Conservation (phyloP, 2,888 invertebrate genomes). For the Terebella lapidaria region DNA sequence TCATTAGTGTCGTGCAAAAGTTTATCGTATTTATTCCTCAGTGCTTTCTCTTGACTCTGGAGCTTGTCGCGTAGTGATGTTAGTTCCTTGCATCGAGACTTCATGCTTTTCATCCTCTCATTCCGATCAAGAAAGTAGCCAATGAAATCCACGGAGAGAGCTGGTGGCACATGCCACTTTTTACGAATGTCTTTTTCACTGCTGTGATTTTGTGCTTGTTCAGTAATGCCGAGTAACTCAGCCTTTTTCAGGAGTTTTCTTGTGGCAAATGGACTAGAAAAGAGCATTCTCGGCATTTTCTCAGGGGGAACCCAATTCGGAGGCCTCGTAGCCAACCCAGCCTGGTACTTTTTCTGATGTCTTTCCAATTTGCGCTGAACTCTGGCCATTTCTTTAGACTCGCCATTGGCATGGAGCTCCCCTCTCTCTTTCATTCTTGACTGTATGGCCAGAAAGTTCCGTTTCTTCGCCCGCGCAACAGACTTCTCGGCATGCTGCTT, state of each 20-base stretch:
- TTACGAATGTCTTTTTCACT: slow-evolving; percentile 68
- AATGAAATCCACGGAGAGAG: slow-evolving; percentile 90
- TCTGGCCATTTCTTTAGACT: no score
- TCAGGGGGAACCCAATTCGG: slow-evolving; percentile 88
- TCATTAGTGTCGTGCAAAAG: no score
- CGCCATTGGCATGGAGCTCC: no score
- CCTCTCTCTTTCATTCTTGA: slow-evolving; percentile 64
- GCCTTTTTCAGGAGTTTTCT: slow-evolving; percentile 70
- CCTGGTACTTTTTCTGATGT: slow-evolving; percentile 75
- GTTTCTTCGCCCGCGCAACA: slow-evolving; percentile 61
- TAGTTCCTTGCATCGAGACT: background rate
- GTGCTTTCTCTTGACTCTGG: background rate
- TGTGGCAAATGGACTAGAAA: slow-evolving; percentile 79
- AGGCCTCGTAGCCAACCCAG: slow-evolving; percentile 42
- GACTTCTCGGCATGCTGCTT: slow-evolving; percentile 90
- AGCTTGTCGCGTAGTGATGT: background rate
- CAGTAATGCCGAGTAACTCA: slow-evolving; percentile 84
- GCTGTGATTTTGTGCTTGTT: slow-evolving; percentile 48
- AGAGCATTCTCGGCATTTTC: slow-evolving; percentile 85
- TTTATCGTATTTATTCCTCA: background rate
- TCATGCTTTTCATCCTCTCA: background rate
- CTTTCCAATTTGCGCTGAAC: slow-evolving; percentile 58
- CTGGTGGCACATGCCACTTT: slow-evolving; percentile 90
- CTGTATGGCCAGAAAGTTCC: slow-evolving; percentile 80
- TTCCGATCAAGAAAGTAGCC: slow-evolving; percentile 68